Base-by-base conservation (phyloP, 1,140 invertebrate species). In the Penaeus japonicus region DNA sequence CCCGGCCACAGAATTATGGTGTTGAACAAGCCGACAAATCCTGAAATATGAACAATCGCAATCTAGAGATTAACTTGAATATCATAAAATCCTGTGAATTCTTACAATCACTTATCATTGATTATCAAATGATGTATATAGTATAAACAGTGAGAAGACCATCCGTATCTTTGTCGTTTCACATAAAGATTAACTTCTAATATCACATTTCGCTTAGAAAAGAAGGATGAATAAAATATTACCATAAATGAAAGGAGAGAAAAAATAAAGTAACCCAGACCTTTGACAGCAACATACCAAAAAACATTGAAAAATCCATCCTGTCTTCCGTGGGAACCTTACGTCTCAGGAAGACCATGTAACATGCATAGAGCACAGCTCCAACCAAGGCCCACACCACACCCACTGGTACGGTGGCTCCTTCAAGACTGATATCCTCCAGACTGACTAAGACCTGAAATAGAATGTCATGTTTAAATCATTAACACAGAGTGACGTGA, bases 231-330 rank as follows among this genome's bases (percentile, higher is more conserved):
- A 47, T 47, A 47, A 39, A 39, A 39, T 39, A 54, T 4, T 2
- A 7, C 54, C n/a, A 18, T 82, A 55, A 10, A 54, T 30, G 55
- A n/a, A 22, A 54, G 5, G 32, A 82, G 18, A 10, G 27, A 55
- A 30, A 39, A 39, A 55, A 73, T 57, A 12, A 53, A 35, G 2
- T 32, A 57, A 79, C n/a, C 15, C 35, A 47, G 15, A n/a, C n/a
- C n/a, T n/a, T 78, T 62, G 54, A 70, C 27, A 15, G 62, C 47
- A 79, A 91, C 93, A 93, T 92, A 96, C 96, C 97, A 93, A 98
- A 97, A 93, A 98, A 98, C 94, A 98, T 95, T 54, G 96, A 96
- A 92, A 98, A 96, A 92, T 97, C 96, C 92, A 98, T 95, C 92
- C 96, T 96, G 91, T 97, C 96, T 93, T 98, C 97, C 91, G 96